Evolutionary conservation across 2,888 invertebrate species (phyloP).

Genomic region (Lepidochrysops patricia): DNA sequence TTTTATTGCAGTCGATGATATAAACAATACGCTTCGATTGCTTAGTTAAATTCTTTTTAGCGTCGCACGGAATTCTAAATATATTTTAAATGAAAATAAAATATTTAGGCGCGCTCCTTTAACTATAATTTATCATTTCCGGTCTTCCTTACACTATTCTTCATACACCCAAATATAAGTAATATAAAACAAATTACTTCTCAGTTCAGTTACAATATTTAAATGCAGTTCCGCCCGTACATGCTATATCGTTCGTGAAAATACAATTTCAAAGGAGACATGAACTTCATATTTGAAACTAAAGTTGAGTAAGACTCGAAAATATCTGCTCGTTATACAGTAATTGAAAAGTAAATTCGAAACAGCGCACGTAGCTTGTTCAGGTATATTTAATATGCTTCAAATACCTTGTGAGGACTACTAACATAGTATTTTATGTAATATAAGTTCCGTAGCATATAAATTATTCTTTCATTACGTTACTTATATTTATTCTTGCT

Average conservation of each 20-base stretch:
- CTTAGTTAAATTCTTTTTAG: no score
- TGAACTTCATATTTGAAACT: background rate
- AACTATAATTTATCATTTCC: background rate
- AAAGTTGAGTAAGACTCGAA: background rate
- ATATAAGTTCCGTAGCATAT: background rate
- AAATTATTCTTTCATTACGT: background rate
- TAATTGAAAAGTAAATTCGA: background rate
- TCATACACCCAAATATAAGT: background rate
- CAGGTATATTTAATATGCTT: conserved; percentile 6
- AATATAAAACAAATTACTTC: background rate
- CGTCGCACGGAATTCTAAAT: no score
- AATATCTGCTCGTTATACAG: conserved; percentile 1
- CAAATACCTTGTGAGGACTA: background rate
- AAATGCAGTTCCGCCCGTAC: background rate
- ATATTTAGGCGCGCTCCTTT: background rate
- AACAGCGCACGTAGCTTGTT: background rate
- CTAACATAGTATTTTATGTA: background rate
- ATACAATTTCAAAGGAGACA: background rate
- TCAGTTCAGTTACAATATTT: background rate
- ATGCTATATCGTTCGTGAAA: background rate
- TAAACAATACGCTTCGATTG: no score
- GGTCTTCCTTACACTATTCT: background rate
- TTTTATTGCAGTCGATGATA: background rate
- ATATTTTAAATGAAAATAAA: no score
- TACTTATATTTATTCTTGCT: background rate